Conservation (phyloP, 2,113 vertebrate species). For the Anhinga rufa region DNA sequence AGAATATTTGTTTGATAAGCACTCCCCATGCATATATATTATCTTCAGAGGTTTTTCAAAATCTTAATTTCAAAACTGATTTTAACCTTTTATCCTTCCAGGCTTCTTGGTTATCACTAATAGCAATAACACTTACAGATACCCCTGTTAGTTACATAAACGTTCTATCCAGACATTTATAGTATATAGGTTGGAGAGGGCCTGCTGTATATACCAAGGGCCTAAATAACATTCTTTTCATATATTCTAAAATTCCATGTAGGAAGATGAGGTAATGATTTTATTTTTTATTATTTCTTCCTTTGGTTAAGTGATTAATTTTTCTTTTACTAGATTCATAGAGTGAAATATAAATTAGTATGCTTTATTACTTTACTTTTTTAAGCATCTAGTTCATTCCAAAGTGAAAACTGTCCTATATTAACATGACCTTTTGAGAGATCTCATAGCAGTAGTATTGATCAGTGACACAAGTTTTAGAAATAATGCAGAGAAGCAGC, state of each 20-base stretch:
- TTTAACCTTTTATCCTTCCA: neutral
- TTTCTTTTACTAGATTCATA: neutral
- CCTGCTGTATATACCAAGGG: neutral
- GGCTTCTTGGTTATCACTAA: neutral
- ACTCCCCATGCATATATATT: neutral
- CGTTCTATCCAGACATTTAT: neutral
- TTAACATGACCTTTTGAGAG: slow-evolving; percentile 27
- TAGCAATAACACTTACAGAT: neutral
- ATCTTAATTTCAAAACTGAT: neutral
- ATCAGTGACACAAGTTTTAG: slow-evolving; percentile 16
- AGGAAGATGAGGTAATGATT: neutral
- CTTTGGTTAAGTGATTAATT: neutral
- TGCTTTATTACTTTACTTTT: neutral
- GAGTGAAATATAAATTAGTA: neutral
- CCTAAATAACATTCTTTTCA: neutral
- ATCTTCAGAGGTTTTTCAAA: neutral
- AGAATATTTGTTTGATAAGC: neutral
- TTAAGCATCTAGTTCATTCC: slow-evolving; percentile 34
- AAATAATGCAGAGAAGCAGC: slow-evolving; percentile 12
- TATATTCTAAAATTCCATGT: neutral
- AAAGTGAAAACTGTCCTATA: slow-evolving; percentile 16
- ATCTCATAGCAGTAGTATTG: slow-evolving; percentile 7
- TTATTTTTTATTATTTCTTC: neutral
- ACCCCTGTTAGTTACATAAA: neutral
- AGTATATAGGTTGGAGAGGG: neutral